A percentile compares a stretch with the other conserved stretches of the same genome.
These are phyloP conservation scores for Hyppa rectilinea DNA, from an alignment of 2,888 invertebrate species.

Conservation along the genomic window DNA sequence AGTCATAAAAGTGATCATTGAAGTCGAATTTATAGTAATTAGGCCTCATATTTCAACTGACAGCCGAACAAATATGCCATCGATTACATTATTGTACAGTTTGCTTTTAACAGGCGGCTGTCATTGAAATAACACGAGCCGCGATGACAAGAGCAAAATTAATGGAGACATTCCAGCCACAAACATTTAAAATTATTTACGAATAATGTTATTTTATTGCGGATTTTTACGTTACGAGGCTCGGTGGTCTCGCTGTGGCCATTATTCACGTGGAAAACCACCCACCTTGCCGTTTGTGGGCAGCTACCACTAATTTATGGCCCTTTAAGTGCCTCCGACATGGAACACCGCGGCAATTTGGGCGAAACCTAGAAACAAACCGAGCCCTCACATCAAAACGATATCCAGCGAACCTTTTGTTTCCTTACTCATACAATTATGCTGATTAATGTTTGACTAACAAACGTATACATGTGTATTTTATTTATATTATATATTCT, in stretches of 20 bases:
- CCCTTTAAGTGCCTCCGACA: slow-evolving; percentile 86
- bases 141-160: slow-evolving; percentile 58
- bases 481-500: slow-evolving; percentile 12
- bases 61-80: slow-evolving; percentile 44
- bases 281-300: slow-evolving; percentile 87
- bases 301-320: slow-evolving; percentile 88
- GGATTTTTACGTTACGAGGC: slow-evolving; percentile 77
- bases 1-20: background rate
- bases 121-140: slow-evolving; percentile 47
- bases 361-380: slow-evolving; percentile 79
- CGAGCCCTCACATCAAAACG: slow-evolving; percentile 54
- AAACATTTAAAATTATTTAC: slow-evolving; percentile 51
- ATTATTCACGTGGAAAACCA: slow-evolving; percentile 86
- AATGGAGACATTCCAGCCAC: slow-evolving; percentile 41
- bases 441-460: slow-evolving; percentile 41
- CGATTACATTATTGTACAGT: slow-evolving; percentile 42
- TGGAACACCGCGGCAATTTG: slow-evolving; percentile 79
- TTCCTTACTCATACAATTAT: slow-evolving; percentile 26
- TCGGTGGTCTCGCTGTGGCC: slow-evolving; percentile 80
- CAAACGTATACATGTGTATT: slow-evolving; percentile 27
- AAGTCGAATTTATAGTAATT: slow-evolving; percentile 6
- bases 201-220: slow-evolving; percentile 63
- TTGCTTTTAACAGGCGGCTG: slow-evolving; percentile 41
- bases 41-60: slow-evolving; percentile 25
- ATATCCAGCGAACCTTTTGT: slow-evolving; percentile 48